Conservation (phyloP, 1,140 invertebrate species). For the Philopotamus ludificatus region DNA sequence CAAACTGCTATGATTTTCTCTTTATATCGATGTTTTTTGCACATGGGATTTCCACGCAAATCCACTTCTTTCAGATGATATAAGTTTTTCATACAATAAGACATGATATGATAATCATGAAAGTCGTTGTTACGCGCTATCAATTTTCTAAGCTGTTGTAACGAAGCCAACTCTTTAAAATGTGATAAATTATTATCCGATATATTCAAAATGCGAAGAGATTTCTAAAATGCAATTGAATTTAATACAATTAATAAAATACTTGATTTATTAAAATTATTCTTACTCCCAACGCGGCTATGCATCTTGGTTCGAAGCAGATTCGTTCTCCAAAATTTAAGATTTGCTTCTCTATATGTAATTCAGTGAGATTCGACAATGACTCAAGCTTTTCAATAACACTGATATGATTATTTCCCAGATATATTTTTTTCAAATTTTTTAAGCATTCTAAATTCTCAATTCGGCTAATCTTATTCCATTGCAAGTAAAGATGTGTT, state of each 20-base stretch:
- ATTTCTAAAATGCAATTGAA: constrained; percentile 49
- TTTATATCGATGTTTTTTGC: constrained; percentile 59
- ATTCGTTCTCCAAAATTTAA: constrained; percentile 57
- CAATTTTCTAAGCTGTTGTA: constrained; percentile 50
- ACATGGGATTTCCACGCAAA: constrained; percentile 63
- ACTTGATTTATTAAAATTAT: constrained; percentile 19
- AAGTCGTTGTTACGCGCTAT: constrained; percentile 56
- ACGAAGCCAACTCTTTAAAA: constrained; percentile 48
- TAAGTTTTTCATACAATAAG: constrained; percentile 56
- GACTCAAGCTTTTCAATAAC: constrained; percentile 67
- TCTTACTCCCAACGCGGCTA: constrained; percentile 60
- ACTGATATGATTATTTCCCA: constrained; percentile 66
- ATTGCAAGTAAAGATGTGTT: constrained; percentile 67
- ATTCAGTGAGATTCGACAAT: constrained; percentile 60
- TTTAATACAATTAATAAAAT: constrained; percentile 33
- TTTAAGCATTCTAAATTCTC: constrained; percentile 60
- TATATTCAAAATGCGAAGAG: constrained; percentile 56
- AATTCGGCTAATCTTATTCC: constrained; percentile 64
- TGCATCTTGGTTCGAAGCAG: constrained; percentile 67
- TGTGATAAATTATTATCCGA: constrained; percentile 54
- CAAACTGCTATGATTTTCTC: constrained; percentile 65
- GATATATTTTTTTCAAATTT: constrained; percentile 64
- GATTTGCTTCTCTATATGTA: constrained; percentile 68
- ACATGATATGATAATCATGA: constrained; percentile 52
- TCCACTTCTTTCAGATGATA: constrained; percentile 55